Percentiles rank a stretch among this genome's conserved stretches.
These are phyloP conservation scores for Daboia siamensis DNA, from an alignment of 2,113 vertebrate genomes.

Conservation along the genomic window DNA sequence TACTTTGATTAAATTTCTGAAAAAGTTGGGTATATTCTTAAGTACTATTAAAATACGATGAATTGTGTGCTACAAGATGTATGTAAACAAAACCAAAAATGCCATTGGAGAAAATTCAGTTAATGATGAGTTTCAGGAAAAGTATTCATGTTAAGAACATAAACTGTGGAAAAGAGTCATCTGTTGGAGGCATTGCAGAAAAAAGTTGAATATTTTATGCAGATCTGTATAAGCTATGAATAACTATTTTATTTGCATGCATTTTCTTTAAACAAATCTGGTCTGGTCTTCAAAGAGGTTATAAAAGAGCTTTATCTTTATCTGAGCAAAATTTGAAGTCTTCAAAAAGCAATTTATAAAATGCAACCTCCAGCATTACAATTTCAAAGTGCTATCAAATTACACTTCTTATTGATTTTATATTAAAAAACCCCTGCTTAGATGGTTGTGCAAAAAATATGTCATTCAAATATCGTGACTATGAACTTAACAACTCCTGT, in stretches of 20 bases:
- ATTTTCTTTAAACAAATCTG: neutral
- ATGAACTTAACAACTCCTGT: rapidly evolving
- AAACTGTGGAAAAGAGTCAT: neutral
- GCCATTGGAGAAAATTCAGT: neutral
- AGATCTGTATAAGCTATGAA: neutral
- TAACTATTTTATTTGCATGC: neutral
- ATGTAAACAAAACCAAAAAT: neutral
- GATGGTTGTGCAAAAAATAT: neutral
- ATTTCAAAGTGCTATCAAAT: neutral
- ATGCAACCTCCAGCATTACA: neutral
- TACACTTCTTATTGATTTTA: neutral
- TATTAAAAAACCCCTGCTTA: neutral
- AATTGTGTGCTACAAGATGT: neutral
- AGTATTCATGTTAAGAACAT: neutral
- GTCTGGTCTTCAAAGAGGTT: neutral
- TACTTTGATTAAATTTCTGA: neutral
- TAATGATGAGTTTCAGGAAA: neutral
- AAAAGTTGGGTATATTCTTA: neutral
- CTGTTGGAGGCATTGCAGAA: neutral
- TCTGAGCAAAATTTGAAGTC: neutral
- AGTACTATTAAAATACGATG: neutral
- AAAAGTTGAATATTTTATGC: neutral
- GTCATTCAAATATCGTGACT: neutral
- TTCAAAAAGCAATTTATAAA: conserved; percentile 15
- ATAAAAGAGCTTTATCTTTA: neutral